Conservation (phyloP, 2,113 vertebrate species). For the Seriola dumerili region DNA sequence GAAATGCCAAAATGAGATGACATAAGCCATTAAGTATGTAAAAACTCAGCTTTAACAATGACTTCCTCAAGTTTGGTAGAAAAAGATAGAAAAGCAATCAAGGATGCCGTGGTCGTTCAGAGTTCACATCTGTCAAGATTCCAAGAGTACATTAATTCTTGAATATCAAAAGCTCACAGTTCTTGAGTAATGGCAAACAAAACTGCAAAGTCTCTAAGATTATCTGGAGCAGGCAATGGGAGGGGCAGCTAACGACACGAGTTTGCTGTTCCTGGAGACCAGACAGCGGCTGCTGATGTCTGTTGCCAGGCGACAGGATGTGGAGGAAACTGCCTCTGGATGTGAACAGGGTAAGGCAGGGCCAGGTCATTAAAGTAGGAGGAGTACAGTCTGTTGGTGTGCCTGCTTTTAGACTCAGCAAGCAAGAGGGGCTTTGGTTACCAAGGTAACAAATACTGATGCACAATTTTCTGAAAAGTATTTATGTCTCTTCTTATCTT, state of each 20-base stretch:
- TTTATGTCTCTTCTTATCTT: background rate
- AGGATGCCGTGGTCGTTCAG: background rate
- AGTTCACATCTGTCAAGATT: background rate
- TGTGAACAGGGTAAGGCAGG: constrained; percentile 6
- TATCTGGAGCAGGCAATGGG: background rate
- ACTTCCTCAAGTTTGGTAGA: too few species aligned
- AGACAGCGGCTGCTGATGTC: background rate
- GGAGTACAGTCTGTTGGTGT: background rate
- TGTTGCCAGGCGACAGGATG: constrained; percentile 26
- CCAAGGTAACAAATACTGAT: background rate
- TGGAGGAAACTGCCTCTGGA: background rate
- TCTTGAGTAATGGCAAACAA: background rate
- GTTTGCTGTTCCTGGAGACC: background rate
- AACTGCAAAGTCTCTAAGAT: background rate
- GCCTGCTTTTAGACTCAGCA: background rate
- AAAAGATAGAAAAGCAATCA: background rate
- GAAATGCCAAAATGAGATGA: background rate
- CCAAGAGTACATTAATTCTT: background rate
- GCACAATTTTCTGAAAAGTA: background rate
- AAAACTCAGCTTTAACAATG: background rate
- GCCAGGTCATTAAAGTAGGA: constrained; percentile 15
- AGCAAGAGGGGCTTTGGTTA: background rate
- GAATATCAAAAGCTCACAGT: background rate
- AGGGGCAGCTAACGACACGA: background rate
- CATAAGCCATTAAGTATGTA: background rate